Percentiles rank a stretch among this genome's conserved stretches.
phyloP scores from a whole-genome alignment of 2,888 invertebrate species.

The Rotaria magnacalcarata region DNA sequence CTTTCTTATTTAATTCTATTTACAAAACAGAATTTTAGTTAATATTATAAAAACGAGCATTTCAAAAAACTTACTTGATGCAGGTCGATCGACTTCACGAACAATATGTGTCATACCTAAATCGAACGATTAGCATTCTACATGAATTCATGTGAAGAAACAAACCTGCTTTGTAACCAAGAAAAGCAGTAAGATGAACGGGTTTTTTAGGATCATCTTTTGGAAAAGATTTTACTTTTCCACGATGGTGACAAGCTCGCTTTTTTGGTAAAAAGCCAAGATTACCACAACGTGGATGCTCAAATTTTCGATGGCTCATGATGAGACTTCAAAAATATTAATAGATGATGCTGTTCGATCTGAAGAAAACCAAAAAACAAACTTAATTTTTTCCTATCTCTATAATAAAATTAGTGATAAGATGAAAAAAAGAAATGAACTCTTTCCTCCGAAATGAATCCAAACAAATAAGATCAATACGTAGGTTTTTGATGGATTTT shows the following conservation, averaged over 20 bases:
- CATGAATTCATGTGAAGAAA: too few relatives aligned
- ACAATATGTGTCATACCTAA: conserved; percentile 88
- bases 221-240: conserved; percentile 98
- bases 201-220: conserved; percentile 93
- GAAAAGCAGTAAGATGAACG: conserved; percentile 91
- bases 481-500: conserved; percentile 3
- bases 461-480: background rate
- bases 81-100: conserved; percentile 93
- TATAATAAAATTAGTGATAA: background rate
- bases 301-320: conserved; percentile 98
- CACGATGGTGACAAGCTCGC: conserved; percentile 87
- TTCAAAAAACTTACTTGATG: conserved; percentile 61
- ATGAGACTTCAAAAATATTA: conserved; percentile 51
- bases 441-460: background rate
- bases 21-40: background rate
- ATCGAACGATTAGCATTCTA: too few relatives aligned
- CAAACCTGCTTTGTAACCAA: conserved; percentile 90
- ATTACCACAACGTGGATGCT: conserved; percentile 97
- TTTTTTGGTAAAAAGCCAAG: conserved; percentile 99
- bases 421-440: background rate
- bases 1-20: conserved; percentile 92
- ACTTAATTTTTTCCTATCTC: background rate
- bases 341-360: background rate
- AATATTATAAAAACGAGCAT: too few relatives aligned
- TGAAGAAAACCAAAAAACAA: background rate